Conservation (phyloP, 1,140 invertebrate genomes). For the Latrodectus geometricus region DNA sequence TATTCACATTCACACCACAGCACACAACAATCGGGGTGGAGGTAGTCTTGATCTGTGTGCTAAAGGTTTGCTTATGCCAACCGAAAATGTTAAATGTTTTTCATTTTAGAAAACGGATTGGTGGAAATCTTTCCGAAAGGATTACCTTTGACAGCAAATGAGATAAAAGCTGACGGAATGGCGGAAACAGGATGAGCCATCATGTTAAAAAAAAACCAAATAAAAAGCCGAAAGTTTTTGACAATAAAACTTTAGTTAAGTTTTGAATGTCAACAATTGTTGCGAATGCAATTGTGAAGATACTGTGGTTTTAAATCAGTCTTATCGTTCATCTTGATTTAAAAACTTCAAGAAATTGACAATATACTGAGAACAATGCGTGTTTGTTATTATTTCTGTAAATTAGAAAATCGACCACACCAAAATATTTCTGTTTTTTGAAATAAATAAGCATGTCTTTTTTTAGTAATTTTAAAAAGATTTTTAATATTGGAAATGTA, state of each 20-base stretch:
- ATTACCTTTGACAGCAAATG: no score
- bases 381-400: not conserved
- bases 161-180: not conserved
- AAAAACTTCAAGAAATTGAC: no score
- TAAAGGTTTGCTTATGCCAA: no score
- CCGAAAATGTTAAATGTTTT: no score
- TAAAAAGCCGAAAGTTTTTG: not conserved
- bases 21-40: no score
- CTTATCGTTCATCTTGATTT: no score
- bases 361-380: not conserved
- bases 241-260: not conserved
- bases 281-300: not conserved
- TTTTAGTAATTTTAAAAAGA: slow-evolving; percentile 61
- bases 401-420: not conserved
- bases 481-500: slow-evolving; percentile 53
- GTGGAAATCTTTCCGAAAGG: no score
- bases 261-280: not conserved
- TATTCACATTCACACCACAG: no score
- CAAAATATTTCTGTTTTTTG: not conserved
- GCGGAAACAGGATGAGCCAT: no score
- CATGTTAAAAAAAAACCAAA: not conserved
- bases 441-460: slow-evolving; percentile 46
- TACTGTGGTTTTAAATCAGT: not conserved
- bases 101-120: no score
- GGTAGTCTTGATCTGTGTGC: no score